Conservation (phyloP, 2,797 vertebrate genomes). For the Moxostoma hubbsi region DNA sequence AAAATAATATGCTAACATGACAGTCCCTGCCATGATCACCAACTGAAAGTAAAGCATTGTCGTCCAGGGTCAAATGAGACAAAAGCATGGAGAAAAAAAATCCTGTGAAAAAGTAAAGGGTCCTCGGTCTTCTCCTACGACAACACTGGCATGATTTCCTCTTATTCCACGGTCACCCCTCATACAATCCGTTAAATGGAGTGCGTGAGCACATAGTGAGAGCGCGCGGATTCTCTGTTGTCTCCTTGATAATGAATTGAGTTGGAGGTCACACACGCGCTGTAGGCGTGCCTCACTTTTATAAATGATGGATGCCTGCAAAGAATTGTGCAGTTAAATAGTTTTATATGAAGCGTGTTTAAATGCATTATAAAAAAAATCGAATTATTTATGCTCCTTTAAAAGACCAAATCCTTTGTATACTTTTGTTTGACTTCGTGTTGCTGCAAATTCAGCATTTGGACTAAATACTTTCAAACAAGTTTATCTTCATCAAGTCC, state of each 20-base stretch:
- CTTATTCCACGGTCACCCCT: constrained; percentile 4
- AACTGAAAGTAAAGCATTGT: constrained; percentile 84
- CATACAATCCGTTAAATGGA: constrained; percentile 44
- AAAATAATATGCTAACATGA: constrained; percentile 93
- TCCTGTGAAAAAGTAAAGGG: constrained; percentile 33
- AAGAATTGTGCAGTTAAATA: not conserved
- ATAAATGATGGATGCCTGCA: constrained; percentile 5
- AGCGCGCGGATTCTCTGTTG: constrained; percentile 2
- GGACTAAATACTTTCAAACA: not conserved
- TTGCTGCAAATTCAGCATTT: too few relatives aligned
- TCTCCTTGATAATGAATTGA: constrained; percentile 12
- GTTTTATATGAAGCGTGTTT: not conserved
- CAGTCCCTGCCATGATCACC: constrained; percentile 88
- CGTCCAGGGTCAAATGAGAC: constrained; percentile 37
- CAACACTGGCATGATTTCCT: constrained; percentile 43
- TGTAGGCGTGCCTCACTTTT: constrained; percentile 41
- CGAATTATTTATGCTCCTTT: not conserved
- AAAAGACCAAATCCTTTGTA: too few relatives aligned
- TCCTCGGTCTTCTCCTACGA: constrained; percentile 32
- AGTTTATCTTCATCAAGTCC: not conserved
- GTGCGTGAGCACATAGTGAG: not conserved
- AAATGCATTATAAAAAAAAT: not conserved
- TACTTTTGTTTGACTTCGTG: too few relatives aligned
- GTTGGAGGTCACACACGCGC: constrained; percentile 17
- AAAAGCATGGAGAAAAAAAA: constrained; percentile 6